phyloP scores from a whole-genome alignment of 1,140 invertebrate genomes.

The Bilobella aurantiaca region DNA sequence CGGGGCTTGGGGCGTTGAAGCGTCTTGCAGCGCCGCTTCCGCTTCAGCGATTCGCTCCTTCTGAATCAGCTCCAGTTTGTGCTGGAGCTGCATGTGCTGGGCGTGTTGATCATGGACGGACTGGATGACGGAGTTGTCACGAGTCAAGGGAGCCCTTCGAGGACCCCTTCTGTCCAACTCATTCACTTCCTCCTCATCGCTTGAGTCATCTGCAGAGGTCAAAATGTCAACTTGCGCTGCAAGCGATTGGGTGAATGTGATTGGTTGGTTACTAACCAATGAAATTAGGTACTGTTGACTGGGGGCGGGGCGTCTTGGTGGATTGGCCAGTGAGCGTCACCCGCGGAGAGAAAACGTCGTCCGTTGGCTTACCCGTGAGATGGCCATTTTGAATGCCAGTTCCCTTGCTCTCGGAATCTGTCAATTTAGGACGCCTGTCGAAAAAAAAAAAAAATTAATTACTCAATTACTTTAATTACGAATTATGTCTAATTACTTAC shows the following conservation, averaged over 20 bases:
- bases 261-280: slow-evolving; percentile 18
- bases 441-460: not conserved
- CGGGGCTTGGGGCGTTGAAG: not conserved
- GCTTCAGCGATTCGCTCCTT: not conserved
- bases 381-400: slow-evolving; percentile 25
- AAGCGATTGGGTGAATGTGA: slow-evolving; percentile 21
- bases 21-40: not conserved
- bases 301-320: too few relatives aligned
- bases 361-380: slow-evolving; percentile 15
- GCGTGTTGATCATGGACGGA: not conserved
- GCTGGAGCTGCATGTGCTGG: not conserved
- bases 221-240: too few relatives aligned
- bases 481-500: too few relatives aligned
- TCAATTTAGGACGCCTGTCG: slow-evolving; percentile 7
- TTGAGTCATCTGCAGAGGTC: slow-evolving; percentile 30
- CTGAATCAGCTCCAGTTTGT: not conserved
- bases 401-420: slow-evolving; percentile 27
- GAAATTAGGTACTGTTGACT: too few relatives aligned
- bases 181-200: slow-evolving; percentile 29
- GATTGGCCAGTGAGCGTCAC: too few relatives aligned
- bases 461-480: too few relatives aligned
- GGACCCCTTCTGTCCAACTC: slow-evolving; percentile 21
- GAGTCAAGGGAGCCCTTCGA: slow-evolving; percentile 19
- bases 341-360: too few relatives aligned
- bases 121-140: slow-evolving; percentile 10